A percentile compares a stretch with the other conserved stretches of the same genome.
phyloP scores from a whole-genome alignment of 2,113 vertebrate genomes.

The Dicrurus megarhynchus region DNA sequence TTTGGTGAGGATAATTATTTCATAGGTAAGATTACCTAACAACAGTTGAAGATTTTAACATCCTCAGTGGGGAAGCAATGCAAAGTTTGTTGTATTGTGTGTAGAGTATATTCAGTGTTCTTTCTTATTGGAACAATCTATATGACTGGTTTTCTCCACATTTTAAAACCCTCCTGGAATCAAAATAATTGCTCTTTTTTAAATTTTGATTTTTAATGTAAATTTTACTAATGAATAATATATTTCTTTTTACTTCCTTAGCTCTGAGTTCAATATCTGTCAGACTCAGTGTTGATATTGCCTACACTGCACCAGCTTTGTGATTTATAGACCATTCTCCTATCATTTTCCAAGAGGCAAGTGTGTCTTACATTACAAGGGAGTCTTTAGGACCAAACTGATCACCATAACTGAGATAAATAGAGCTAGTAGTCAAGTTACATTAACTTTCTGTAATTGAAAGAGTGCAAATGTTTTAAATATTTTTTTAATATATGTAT shows the following conservation, averaged over 20 bases:
- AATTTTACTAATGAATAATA: not conserved
- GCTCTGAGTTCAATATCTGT: conserved; percentile 36
- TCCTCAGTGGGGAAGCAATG: not conserved
- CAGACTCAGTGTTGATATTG: not conserved
- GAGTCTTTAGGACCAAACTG: not conserved
- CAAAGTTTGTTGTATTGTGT: not conserved
- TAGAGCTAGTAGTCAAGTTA: not conserved
- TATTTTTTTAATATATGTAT: not conserved
- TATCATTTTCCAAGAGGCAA: not conserved
- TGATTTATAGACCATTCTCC: conserved; percentile 15
- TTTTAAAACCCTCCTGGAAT: not conserved
- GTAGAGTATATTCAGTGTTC: not conserved
- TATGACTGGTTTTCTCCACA: not conserved
- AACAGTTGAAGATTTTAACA: not conserved
- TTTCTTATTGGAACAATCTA: not conserved
- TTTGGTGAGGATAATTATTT: not conserved
- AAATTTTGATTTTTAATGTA: not conserved
- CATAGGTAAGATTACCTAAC: not conserved
- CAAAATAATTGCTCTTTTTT: not conserved
- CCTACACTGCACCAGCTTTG: not conserved
- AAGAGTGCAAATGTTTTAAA: not conserved
- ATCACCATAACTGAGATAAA: not conserved
- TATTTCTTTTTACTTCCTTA: conserved; percentile 38
- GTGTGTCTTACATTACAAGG: not conserved
- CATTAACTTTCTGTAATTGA: not conserved